These are phyloP conservation scores for Amphipoea lucens DNA, from an alignment of 2,888 invertebrate species.

Conservation along the genomic window DNA sequence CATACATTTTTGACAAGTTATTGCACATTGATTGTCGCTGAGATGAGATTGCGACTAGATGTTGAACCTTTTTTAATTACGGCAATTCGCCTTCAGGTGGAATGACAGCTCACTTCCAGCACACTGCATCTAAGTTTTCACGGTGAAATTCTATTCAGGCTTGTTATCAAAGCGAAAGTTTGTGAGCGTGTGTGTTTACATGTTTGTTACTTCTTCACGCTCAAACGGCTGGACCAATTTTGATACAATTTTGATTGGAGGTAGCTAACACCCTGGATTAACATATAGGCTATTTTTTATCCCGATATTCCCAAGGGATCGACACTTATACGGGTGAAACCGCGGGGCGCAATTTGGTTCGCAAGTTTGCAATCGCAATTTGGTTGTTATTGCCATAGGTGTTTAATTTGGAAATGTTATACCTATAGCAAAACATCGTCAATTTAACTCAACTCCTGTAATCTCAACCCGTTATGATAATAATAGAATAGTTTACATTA, in stretches of 20 bases:
- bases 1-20: no score
- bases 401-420: background rate
- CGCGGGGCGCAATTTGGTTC: background rate
- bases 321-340: no score
- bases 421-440: constrained; percentile 53
- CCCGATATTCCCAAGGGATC: no score
- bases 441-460: constrained; percentile 63
- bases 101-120: background rate
- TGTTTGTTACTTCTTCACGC: no score
- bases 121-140: background rate
- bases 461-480: constrained; percentile 77
- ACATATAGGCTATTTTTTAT: no score
- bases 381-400: background rate
- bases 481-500: constrained; percentile 77
- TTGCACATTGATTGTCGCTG: background rate
- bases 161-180: background rate
- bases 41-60: background rate
- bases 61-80: background rate
- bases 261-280: no score
- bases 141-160: background rate
- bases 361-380: no score
- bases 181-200: no score
- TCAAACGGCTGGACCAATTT: no score
- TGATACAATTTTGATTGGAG: no score
- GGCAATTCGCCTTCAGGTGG: background rate